A percentile compares a stretch with the other conserved stretches of the same genome.
Conservation (phyloP, 2,797 vertebrate genomes). For the Varecia variegata region DNA sequence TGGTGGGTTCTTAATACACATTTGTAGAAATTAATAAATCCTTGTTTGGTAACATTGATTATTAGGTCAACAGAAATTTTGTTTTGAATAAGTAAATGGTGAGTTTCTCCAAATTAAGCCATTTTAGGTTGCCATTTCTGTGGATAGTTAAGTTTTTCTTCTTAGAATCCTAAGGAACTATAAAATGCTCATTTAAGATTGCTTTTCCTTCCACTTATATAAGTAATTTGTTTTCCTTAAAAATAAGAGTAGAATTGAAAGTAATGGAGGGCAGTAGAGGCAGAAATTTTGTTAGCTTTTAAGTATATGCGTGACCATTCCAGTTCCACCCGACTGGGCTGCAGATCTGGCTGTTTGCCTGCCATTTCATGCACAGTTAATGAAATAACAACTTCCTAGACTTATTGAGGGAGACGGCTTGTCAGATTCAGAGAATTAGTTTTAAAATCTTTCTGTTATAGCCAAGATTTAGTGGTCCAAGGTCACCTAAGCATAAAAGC, state of each 20-base stretch:
- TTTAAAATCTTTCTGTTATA: constrained; percentile 61
- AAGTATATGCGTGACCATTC: neutral
- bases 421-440: constrained; percentile 68
- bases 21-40: constrained; percentile 25
- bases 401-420: constrained; percentile 69
- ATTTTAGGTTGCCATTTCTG: constrained; percentile 2
- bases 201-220: constrained; percentile 23
- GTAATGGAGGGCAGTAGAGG: neutral
- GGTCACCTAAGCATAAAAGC: constrained; percentile 54
- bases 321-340: neutral
- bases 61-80: constrained; percentile 40
- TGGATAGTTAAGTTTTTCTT: constrained; percentile 12
- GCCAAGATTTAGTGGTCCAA: constrained; percentile 45
- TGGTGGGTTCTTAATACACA: neutral
- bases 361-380: constrained; percentile 56
- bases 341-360: constrained; percentile 51
- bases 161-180: neutral
- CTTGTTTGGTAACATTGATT: constrained; percentile 3
- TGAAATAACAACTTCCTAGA: constrained; percentile 69
- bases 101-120: neutral
- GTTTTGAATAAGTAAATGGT: neutral
- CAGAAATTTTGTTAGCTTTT: constrained; percentile 36
- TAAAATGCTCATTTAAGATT: constrained; percentile 27
- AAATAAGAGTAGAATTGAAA: constrained; percentile 42
- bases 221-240: constrained; percentile 37